A percentile compares a stretch with the other conserved stretches of the same genome.
Evolutionary conservation across 2,113 vertebrate genomes (phyloP).

Genomic region (Lophochroa leadbeateri): DNA sequence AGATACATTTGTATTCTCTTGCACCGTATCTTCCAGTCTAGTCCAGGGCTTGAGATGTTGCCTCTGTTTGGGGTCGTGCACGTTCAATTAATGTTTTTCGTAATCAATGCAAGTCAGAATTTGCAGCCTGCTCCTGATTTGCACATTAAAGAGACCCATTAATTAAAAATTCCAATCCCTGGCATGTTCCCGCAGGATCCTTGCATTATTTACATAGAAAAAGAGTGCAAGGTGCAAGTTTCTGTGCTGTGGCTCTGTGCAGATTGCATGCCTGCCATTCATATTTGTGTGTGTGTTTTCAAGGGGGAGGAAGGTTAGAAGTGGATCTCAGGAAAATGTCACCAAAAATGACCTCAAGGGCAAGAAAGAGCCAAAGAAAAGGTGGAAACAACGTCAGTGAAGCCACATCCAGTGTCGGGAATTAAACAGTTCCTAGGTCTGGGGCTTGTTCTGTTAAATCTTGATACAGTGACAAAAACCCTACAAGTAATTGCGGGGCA

Average conservation of each 20-base stretch:
- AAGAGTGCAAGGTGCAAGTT: slow-evolving; percentile 72
- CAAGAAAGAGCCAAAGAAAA: neutral
- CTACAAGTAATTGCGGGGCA: neutral
- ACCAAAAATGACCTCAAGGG: slow-evolving; percentile 48
- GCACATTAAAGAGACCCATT: slow-evolving; percentile 84
- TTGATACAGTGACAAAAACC: neutral
- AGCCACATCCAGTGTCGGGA: neutral
- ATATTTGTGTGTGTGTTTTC: neutral
- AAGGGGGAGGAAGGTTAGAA: neutral
- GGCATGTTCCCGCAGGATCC: slow-evolving; percentile 77
- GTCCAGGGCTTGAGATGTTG: slow-evolving; percentile 59
- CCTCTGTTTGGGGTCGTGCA: slow-evolving; percentile 72
- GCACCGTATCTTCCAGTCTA: neutral
- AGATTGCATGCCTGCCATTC: slow-evolving; percentile 66
- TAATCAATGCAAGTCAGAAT: slow-evolving; percentile 82
- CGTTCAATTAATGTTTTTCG: slow-evolving; percentile 82
- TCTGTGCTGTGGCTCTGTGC: slow-evolving; percentile 45
- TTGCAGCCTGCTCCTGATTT: slow-evolving; percentile 84
- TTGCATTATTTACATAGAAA: slow-evolving; percentile 78
- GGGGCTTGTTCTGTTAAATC: neutral
- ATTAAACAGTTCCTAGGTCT: neutral
- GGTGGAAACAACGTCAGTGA: neutral
- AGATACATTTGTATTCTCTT: slow-evolving; percentile 65
- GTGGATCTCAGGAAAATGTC: slow-evolving; percentile 18
- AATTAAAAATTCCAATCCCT: slow-evolving; percentile 82